Evolutionary conservation across 2,113 vertebrate genomes (phyloP), one percentile per base, ranked within the genome.

Genomic region (Chamaetylas fuelleborni): DNA sequence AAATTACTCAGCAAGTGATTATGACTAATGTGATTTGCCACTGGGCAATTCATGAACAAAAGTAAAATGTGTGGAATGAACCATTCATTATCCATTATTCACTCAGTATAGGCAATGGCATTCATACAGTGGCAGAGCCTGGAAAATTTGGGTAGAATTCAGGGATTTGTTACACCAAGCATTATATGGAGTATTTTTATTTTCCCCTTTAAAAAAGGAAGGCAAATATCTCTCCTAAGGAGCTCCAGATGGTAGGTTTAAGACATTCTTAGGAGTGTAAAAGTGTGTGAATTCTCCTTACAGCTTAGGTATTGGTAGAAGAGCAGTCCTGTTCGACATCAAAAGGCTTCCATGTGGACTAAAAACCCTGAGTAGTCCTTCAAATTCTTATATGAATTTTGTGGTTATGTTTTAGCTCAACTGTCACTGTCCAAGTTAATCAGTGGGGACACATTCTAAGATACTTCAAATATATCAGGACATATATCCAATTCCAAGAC

Each of bases 1-100:
- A 94, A 95, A 97, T 96, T 94, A 93, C 94, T 95, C 91, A 92
- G 61, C 83, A 93, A 96, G 86, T 94, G 95, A 95, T 97, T 91
- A 94, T 95, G 92, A 97, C 86, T 97, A 94, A 97, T 96, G 82
- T 81, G 88, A 92, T 94, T 94, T 90, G 82, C 90, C 93, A 81
- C 72, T 64, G 90, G 86, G 85, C 81, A 88, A 92, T 80, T 95
- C 81, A 77, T 62, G 85, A 82, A 83, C 67, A 83, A 62, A 95
- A 94, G 93, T 91, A 70, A 93, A 96, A 93, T 19, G 67, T 88
- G 90, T 81, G 85, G 79, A 95, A 94, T 83, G 87, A 94, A 96
- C 89, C 80, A 53, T 85, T 87, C 56, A 81, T 92, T 86, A 88
- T 42, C 79, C 79, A 80, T 93, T 95, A 87, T 58, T 88, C 91